Percentiles rank a stretch among this genome's conserved stretches.
Evolutionary conservation across 2,113 vertebrate genomes (phyloP).

Genomic region (Paracanthobrama guichenoti): DNA sequence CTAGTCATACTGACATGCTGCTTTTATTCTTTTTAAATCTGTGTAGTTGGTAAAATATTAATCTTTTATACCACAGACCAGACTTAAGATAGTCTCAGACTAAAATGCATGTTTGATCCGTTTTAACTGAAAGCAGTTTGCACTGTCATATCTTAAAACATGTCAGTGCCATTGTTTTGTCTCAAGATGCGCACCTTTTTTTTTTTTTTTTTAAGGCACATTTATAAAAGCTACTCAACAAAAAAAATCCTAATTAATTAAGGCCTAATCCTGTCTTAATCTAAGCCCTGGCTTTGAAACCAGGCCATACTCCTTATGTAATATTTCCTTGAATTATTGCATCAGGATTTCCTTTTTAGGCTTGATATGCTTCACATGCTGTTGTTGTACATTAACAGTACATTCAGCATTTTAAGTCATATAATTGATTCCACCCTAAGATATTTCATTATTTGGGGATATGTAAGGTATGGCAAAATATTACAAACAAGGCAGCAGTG

Average conservation of each 20-base stretch:
- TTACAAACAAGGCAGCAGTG: not conserved
- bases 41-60: not conserved
- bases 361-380: not conserved
- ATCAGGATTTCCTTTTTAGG: not conserved
- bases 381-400: not conserved
- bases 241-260: too few relatives aligned
- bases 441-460: not conserved
- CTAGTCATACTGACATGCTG: not conserved
- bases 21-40: not conserved
- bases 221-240: too few relatives aligned
- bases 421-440: not conserved
- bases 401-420: not conserved
- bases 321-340: not conserved
- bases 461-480: not conserved
- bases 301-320: not conserved
- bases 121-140: too few relatives aligned
- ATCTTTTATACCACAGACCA: not conserved
- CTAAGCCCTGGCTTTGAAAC: too few relatives aligned
- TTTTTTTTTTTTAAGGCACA: accelerated
- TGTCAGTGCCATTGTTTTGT: too few relatives aligned
- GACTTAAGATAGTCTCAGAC: too few relatives aligned
- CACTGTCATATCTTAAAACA: too few relatives aligned
- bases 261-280: too few relatives aligned
- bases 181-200: too few relatives aligned
- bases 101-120: too few relatives aligned